Base-by-base conservation (phyloP, 1,140 invertebrate genomes). In the Drosophila pruinosa region DNA sequence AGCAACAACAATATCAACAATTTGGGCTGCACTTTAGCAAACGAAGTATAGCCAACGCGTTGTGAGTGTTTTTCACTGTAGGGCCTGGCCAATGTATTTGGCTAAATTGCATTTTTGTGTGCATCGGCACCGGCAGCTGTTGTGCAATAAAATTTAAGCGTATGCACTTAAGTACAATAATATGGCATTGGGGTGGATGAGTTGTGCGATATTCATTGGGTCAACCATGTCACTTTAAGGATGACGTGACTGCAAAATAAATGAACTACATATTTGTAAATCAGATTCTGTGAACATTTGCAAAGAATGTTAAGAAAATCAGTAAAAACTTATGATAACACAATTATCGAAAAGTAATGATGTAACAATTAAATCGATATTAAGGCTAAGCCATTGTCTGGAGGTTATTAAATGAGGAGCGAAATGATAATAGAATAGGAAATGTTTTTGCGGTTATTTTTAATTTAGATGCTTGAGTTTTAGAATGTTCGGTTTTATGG, bases 21-120 rank as follows among this genome's bases (percentile, higher is more conserved):
- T 83, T 86, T 76, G 72, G 72, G 41, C 77, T 83, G 81, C 80
- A 86, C 80, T 83, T 83, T 73, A 86, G 50, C 48, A 39, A 19
- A 31, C 71, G 39, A 56, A 45, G 12, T 48, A 34, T 59, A 28
- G 24, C 26, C 61, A 41, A 34, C 36, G 36, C 50, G 67, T 61
- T 59, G 57, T 36, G 72, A 85, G 79, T 85, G 80, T 67, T 85
- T 69, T 79, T 75, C 80, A 85, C 71, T 75, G 74, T 62, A 67
- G 59, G 67, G 39, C 75, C 59, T 24, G 17, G 39, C 39, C 17
- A 61, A 64, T 12, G 52, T 61, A 71, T 71, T 71, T 71, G 61
- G 22, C 41, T 48, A 57, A 71, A 71, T 63, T 77, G 75, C 67
- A 56, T 72, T 75, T 72, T 74, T 65, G 48, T 75, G 52, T 69